Evolutionary conservation across 2,888 invertebrate species (phyloP).

Genomic region (Agriotes lineatus): DNA sequence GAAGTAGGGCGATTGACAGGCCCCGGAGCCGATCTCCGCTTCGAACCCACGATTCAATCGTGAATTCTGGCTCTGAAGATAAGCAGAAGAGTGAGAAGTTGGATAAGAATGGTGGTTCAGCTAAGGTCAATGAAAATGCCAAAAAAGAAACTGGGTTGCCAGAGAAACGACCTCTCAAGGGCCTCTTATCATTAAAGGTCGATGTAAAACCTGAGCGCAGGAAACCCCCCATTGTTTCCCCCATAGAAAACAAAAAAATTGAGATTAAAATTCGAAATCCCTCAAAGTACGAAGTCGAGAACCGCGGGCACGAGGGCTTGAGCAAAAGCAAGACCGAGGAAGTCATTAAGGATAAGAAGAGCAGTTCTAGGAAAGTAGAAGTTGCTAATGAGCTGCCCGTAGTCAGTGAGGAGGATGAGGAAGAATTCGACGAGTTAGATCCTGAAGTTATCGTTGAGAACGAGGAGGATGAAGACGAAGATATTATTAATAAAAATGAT

Average conservation of each 20-base stretch:
- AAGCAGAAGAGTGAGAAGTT: background rate
- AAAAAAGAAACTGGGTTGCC: background rate
- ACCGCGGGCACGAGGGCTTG: slow-evolving; percentile 35
- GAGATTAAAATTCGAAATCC: slow-evolving; percentile 64
- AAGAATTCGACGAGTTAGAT: slow-evolving; percentile 47
- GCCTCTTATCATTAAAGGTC: background rate
- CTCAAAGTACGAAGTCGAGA: slow-evolving; percentile 56
- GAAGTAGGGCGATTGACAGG: background rate
- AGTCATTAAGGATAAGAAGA: slow-evolving; percentile 32
- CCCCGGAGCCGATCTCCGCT: slow-evolving; percentile 23
- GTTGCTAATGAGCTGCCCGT: slow-evolving; percentile 49
- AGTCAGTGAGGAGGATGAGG: background rate
- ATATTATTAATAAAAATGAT: slow-evolving; percentile 50
- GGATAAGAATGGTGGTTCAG: background rate
- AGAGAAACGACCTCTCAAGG: slow-evolving; percentile 7
- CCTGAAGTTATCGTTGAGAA: slow-evolving; percentile 56
- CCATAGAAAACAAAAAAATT: slow-evolving; percentile 58
- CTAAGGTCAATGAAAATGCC: background rate
- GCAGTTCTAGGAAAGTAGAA: slow-evolving; percentile 50
- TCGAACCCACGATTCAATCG: background rate
- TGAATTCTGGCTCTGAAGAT: background rate
- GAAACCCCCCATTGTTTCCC: slow-evolving; percentile 45
- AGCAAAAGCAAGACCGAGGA: slow-evolving; percentile 31
- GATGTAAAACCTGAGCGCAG: slow-evolving; percentile 18
- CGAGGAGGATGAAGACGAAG: slow-evolving; percentile 52